A percentile compares a stretch with the other conserved stretches of the same genome.
phyloP scores from a whole-genome alignment of 2,888 invertebrate species.

The Orthonevra nobilis region DNA sequence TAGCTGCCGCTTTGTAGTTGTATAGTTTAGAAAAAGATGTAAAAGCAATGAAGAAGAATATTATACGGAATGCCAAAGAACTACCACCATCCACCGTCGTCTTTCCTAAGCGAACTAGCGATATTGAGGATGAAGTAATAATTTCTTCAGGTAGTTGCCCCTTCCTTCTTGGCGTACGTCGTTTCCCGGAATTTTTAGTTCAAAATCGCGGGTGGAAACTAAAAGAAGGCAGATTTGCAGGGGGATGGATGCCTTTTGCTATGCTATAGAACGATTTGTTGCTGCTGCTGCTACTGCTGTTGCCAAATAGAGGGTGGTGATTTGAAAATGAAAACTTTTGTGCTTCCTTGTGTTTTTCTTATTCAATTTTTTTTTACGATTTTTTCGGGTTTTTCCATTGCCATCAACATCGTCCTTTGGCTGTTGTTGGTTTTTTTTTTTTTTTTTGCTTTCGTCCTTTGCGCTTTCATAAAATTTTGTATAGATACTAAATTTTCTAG shows the following conservation, averaged over 20 bases:
- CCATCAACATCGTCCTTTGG: conserved; percentile 26
- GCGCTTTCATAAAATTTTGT: conserved; percentile 71
- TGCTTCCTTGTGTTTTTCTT: conserved; percentile 67
- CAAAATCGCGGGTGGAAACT: conserved; percentile 63
- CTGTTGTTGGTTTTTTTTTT: no score
- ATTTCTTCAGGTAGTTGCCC: conserved; percentile 69
- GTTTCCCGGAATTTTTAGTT: conserved; percentile 56
- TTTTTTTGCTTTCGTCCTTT: conserved; percentile 49
- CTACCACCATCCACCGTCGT: not conserved
- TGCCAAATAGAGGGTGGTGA: conserved; percentile 60
- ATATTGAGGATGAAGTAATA: conserved; percentile 70
- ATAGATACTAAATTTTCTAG: conserved; percentile 76
- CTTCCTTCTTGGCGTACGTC: conserved; percentile 33
- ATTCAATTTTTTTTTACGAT: conserved; percentile 45
- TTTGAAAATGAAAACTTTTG: conserved; percentile 70
- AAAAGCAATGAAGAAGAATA: conserved; percentile 59
- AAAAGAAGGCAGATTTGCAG: conserved; percentile 19
- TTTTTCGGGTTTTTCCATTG: conserved; percentile 48
- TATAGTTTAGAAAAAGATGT: conserved; percentile 69
- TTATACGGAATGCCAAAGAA: no score
- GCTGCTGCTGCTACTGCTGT: conserved; percentile 19
- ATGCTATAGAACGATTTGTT: conserved; percentile 56
- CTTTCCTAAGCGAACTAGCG: conserved; percentile 53
- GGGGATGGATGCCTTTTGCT: conserved; percentile 23
- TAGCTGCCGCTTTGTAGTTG: conserved; percentile 41